Evolutionary conservation across 2,888 invertebrate species (phyloP), one percentile per base, ranked within the genome.

Genomic region (Ctenicera cuprea): DNA sequence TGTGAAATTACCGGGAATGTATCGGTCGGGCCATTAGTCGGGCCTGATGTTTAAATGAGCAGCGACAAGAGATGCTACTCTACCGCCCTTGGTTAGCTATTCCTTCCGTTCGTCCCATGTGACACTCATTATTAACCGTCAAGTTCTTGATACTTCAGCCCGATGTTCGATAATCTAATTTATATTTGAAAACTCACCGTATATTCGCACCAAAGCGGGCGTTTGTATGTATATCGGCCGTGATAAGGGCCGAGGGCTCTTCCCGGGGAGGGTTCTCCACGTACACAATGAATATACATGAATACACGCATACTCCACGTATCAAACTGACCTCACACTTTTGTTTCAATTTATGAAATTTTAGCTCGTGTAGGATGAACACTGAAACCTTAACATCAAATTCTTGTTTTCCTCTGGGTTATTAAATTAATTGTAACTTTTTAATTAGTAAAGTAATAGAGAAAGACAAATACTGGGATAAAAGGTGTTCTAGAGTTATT

Each of bases 1-100:
- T 80, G 83, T 80, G 82, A 83, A 83, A 83, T 82, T 82, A 83
- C 83, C 81, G 77, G 78, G 79, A 79, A 79, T 80, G 76, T 77
- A 80, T 79, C 80, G 79, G 78, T 74, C 72, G 78, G 77, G 66
- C 77, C 78, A 78, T 80, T 78, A 78, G 78, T 76, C 76, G 76
- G 68, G 65, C 76, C 75, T 71, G 76, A 79, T 80, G 80, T 81
- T 80, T 79, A 81, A 81, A 82, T 81, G 79, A 82, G 77, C 78
- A 80, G 77, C 77, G 75, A 81, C 81, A 81, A 79, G 78, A 78
- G 77, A 78, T 77, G 77, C 69, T 77, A 79, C 79, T 80, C 65
- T 75, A 74, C 74, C 72, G 66, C 77, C 76, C 76, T 74, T 75
- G 74, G 73, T 76, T 75, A 75, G 74, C 74, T 74, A 69, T 68